Evolutionary conservation across 2,113 vertebrate species (phyloP), one percentile per base, ranked within the genome.

Genomic region (Ceuthmochares aereus): DNA sequence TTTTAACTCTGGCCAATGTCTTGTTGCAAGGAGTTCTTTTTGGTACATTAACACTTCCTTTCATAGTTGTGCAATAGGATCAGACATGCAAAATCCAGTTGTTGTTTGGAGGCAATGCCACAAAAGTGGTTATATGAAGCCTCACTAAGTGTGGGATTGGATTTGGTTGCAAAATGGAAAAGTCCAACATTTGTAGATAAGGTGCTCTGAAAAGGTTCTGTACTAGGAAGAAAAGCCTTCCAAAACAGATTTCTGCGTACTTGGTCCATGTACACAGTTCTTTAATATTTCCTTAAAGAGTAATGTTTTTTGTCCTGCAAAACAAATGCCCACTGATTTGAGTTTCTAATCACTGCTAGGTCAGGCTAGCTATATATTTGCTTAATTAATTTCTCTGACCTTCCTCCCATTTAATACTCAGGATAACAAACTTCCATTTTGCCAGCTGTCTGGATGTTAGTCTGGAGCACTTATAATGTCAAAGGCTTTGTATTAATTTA

Each of bases 351-450:
- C 79, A 70, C 60, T 80, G 79, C 76, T 88, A 54, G 55, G 68
- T 95, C 80, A 92, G 72, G 36, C 40, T 87, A 77, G 32, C 68
- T 63, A 42, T 64, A 10, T 92, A 79, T 93, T 92, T 84, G 25
- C 67, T 95, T 87, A 91, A 92, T 95, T 95, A 96, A 87, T 95
- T 89, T 76, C 51, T 85, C 40, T 95, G 89, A 87, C 91, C 81
- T 96, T 95, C n/a, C 62, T 91, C 82, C 55, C n/a, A 17, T 66
- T 73, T 84, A 68, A 69, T 40, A 60, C 49, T 51, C 40, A 42
- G 18, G 70, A 73, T 87, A 87, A 83, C 62, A 90, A 89, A 51
- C 15, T 69, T 79, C 47, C 69, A 76, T 87, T 95, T 58, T 47
- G 79, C 37, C 78, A 93, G 66, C 70, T 89, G 74, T 42, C 37